Base-by-base conservation (phyloP, 2,888 invertebrate genomes). In the Agrotis segetum region DNA sequence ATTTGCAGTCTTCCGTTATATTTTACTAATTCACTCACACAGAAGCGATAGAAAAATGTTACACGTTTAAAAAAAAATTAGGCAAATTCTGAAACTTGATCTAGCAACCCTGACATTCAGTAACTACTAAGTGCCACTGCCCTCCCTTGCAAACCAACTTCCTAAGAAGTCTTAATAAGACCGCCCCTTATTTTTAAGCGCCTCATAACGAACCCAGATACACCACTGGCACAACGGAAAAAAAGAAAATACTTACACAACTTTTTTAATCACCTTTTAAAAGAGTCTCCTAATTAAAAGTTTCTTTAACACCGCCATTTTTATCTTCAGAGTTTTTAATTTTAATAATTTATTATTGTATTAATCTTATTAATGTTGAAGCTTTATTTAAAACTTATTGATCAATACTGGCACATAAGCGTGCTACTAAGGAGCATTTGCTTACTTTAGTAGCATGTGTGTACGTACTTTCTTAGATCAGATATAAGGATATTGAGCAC, bases 201-300 rank as follows among this genome's bases (percentile, higher is more conserved):
- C 47, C 67, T 63, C 82, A 60, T 79, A 65, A 81, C 68, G 71
- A 81, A 71, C 14, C 46, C 46, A 50, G 63, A 58, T 56, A 50
- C 49, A 55, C 21, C 44, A 58, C 53, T 29, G 49, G 29, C 50
- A 44, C 24, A 50, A 64, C 17, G 53, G 50, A 66, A 70, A 56
- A n/a, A 49, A 74, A 50, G 1, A 29, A 49, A 44, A 64, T 59
- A n/a, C n/a, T n/a, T n/a, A 62, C 50, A 58, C 53, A 77, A 77
- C 67, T 78, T 85, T 74, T 73, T 73, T 77, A 77, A 81, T 73
- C 50, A 62, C 56, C 40, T 67, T 68, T 60, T 64, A 59, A 74
- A 77, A 78, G 71, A 74, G 74, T 70, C 52, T 9, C 55, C 69
- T 81, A 85, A 85, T 84, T 85, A 83, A 84, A 84, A 83, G 70